Conservation (phyloP, 2,797 vertebrate genomes). For the Odontamblyopus lacepedii region DNA sequence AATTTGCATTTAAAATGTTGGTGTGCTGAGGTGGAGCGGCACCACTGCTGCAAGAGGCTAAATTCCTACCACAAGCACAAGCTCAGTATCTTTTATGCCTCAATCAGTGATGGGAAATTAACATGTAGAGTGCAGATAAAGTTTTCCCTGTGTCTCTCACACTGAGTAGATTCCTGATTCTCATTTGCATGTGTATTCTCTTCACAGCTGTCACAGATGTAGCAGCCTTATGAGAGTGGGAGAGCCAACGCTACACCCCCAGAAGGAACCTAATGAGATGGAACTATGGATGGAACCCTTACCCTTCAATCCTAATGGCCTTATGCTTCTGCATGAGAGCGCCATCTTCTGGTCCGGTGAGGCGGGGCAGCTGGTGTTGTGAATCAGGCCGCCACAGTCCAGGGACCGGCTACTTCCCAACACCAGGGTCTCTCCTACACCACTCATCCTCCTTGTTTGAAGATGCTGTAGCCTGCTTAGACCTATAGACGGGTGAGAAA, state of each 20-base stretch:
- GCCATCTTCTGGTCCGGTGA: constrained; percentile 75
- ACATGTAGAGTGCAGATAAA: constrained; percentile 51
- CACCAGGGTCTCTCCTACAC: constrained; percentile 90
- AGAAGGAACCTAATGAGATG: constrained; percentile 55
- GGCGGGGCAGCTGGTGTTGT: constrained; percentile 97
- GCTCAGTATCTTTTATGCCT: constrained; percentile 45
- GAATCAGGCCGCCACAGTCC: constrained; percentile 94
- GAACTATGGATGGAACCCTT: constrained; percentile 41
- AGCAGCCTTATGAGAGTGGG: constrained; percentile 42
- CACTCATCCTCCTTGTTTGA: constrained; percentile 31
- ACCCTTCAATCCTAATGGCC: constrained; percentile 28
- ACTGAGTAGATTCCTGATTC: constrained; percentile 43
- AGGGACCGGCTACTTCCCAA: constrained; percentile 97
- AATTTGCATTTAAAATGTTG: constrained; percentile 71
- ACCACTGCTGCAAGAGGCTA: constrained; percentile 56
- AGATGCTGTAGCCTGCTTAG: background rate
- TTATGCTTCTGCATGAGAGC: constrained; percentile 34
- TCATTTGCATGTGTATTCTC: constrained; percentile 61
- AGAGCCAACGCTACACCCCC: constrained; percentile 44
- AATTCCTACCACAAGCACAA: constrained; percentile 61
- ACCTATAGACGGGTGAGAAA: background rate
- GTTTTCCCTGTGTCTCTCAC: constrained; percentile 40
- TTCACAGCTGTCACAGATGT: constrained; percentile 67
- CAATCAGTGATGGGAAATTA: constrained; percentile 45
- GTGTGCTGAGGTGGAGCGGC: constrained; percentile 43